These are phyloP conservation scores for Tribolium castaneum DNA, from an alignment of 1,140 invertebrate genomes.

Conservation along the genomic window DNA sequence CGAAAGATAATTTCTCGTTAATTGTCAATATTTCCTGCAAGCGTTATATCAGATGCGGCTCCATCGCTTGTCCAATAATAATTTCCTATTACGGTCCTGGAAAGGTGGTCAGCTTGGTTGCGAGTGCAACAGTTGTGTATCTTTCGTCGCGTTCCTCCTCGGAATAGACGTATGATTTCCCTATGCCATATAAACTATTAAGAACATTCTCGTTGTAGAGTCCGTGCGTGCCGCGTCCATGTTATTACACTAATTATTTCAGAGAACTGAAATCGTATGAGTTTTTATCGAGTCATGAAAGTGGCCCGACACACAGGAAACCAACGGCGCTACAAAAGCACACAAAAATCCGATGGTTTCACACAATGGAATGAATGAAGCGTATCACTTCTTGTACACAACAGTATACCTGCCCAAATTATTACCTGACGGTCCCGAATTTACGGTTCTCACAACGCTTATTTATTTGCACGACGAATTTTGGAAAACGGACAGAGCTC, in stretches of 20 bases:
- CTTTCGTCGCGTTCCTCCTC: neutral
- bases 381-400: constrained; percentile 34
- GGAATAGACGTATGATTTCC: neutral
- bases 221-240: neutral
- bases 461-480: neutral
- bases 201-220: neutral
- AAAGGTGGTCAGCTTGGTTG: neutral
- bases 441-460: neutral
- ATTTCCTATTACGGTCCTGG: neutral
- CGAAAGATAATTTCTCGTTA: too few species aligned
- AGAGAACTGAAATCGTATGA: constrained; percentile 18
- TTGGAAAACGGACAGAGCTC: neutral
- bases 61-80: neutral
- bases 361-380: constrained; percentile 16
- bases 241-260: constrained; percentile 40
- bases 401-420: constrained; percentile 34
- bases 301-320: constrained; percentile 27
- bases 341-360: constrained; percentile 24
- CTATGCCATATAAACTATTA: constrained; percentile 15
- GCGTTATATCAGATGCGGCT: neutral
- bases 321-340: constrained; percentile 5
- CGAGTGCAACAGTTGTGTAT: neutral
- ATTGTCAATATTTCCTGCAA: too few species aligned
- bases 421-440: constrained; percentile 22
- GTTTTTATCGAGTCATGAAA: constrained; percentile 27